phyloP scores from a whole-genome alignment of 2,888 invertebrate genomes.

The Drosophila putrida region DNA sequence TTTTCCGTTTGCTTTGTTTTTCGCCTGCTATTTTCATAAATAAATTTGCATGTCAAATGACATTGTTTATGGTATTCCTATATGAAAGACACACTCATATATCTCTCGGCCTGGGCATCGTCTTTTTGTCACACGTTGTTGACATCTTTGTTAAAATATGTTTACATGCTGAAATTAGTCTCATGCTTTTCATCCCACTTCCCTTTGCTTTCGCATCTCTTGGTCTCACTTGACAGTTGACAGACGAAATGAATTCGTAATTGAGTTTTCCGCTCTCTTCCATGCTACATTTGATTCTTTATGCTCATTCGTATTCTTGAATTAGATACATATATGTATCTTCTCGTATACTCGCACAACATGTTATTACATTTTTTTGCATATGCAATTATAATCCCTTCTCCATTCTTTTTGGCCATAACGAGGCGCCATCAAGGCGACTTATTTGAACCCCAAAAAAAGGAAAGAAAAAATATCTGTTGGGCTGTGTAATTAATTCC shows the following conservation, averaged over 20 bases:
- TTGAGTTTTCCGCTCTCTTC: conserved; percentile 66
- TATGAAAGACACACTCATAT: conserved; percentile 64
- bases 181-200: conserved; percentile 33
- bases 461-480: conserved; percentile 37
- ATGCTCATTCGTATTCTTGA: conserved; percentile 40
- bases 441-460: conserved; percentile 29
- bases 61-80: conserved; percentile 81
- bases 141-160: conserved; percentile 82
- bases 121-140: conserved; percentile 76
- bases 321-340: conserved; percentile 36
- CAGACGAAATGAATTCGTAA: conserved; percentile 81
- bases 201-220: background rate
- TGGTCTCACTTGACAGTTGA: conserved; percentile 61
- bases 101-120: conserved; percentile 42
- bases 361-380: conserved; percentile 39
- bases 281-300: conserved; percentile 27
- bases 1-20: conserved; percentile 54
- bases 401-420: background rate
- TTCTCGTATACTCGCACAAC: conserved; percentile 15
- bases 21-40: conserved; percentile 76
- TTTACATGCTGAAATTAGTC: conserved; percentile 79
- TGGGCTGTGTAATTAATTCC: conserved; percentile 60
- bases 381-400: conserved; percentile 47
- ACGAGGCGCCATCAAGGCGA: conserved; percentile 57
- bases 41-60: conserved; percentile 82